Evolutionary conservation across 2,888 invertebrate species (phyloP).

Genomic region (Chaetogeoica ovagalla): DNA sequence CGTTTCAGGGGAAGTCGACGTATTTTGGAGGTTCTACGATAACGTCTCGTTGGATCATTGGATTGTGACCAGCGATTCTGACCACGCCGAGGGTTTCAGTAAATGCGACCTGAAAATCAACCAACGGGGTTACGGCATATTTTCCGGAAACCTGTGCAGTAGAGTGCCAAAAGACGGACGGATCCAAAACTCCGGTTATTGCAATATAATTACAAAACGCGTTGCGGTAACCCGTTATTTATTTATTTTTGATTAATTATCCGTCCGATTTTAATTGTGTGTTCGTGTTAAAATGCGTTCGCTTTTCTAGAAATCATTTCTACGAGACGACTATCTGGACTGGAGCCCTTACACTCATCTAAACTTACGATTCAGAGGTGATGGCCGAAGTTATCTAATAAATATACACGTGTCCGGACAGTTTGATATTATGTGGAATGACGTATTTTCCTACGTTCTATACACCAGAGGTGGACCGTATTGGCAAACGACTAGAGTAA

Average conservation of each 20-base stretch:
- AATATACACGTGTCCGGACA: slow-evolving; percentile 76
- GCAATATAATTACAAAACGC: slow-evolving; percentile 73
- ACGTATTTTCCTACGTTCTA: slow-evolving; percentile 81
- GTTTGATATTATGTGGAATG: slow-evolving; percentile 87
- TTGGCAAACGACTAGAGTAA: slow-evolving; percentile 77
- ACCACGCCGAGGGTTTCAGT: slow-evolving; percentile 75
- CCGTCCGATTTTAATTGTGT: too few relatives aligned
- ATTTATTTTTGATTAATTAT: too few relatives aligned
- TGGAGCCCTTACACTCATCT: slow-evolving; percentile 78
- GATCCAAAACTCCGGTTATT: slow-evolving; percentile 78
- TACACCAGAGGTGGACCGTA: slow-evolving; percentile 97
- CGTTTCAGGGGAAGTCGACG: slow-evolving; percentile 70
- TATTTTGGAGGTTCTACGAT: slow-evolving; percentile 73
- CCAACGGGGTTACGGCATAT: slow-evolving; percentile 70
- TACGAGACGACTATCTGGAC: slow-evolving; percentile 70
- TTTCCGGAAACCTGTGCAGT: slow-evolving; percentile 72
- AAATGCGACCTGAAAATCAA: slow-evolving; percentile 62
- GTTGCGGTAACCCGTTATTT: slow-evolving; percentile 63
- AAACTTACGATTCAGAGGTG: slow-evolving; percentile 83
- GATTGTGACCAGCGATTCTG: slow-evolving; percentile 76
- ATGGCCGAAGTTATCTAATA: slow-evolving; percentile 87
- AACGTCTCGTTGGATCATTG: slow-evolving; percentile 70
- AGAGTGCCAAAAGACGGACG: slow-evolving; percentile 79
- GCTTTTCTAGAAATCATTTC: slow-evolving; percentile 78
- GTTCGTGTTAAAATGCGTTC: too few relatives aligned